Evolutionary conservation across 2,797 vertebrate species (phyloP).

Genomic region (Petrocephalus sullivani): DNA sequence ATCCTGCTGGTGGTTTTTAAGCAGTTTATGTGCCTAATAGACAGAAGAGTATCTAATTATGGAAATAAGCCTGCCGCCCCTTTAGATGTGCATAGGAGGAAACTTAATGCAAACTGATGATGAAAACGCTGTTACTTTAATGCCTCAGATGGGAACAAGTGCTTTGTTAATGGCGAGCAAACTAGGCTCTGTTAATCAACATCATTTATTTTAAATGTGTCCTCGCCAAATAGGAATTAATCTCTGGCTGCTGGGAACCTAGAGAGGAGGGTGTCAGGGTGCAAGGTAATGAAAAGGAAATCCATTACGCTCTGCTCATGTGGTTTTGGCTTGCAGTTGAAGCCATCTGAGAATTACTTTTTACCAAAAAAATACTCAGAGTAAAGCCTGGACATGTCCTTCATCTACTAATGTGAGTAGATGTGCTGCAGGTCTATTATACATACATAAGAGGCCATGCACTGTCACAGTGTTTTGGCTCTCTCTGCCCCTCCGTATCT

Average conservation of each 20-base stretch:
- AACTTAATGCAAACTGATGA: not conserved
- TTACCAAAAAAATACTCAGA: not conserved
- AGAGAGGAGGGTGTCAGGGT: not conserved
- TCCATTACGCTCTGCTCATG: not conserved
- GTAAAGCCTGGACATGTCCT: not conserved
- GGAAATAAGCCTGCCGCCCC: not conserved
- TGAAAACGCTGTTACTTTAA: not conserved
- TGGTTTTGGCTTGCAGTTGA: not conserved
- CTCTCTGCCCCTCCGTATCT: not conserved
- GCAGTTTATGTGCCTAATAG: not conserved
- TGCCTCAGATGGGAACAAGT: not conserved
- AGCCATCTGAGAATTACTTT: not conserved
- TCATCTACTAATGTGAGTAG: not conserved
- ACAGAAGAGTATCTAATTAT: not conserved
- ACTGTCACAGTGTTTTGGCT: not conserved
- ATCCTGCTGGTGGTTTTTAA: not conserved
- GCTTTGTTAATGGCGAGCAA: not conserved
- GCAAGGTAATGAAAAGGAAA: not conserved
- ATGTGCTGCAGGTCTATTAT: not conserved
- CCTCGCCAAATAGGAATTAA: not conserved
- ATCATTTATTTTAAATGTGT: not conserved
- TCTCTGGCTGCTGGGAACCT: not conserved
- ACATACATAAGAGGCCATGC: not conserved
- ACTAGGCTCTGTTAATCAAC: not conserved
- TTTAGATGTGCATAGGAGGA: not conserved